Conservation (phyloP, 2,797 vertebrate genomes). For the Pantherophis vulpinus region DNA sequence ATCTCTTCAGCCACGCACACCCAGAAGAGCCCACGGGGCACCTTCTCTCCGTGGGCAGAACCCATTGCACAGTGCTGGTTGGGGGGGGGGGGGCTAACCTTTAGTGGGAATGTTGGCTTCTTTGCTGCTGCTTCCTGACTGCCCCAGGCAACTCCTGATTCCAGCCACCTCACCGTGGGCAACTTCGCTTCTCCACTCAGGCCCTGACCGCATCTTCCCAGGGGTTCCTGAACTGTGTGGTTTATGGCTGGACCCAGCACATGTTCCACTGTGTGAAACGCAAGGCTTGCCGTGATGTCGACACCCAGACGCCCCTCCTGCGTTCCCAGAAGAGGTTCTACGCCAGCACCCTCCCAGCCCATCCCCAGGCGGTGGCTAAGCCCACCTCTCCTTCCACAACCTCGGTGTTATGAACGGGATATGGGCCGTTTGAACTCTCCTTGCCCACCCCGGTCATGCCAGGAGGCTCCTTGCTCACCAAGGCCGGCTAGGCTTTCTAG, state of each 20-base stretch:
- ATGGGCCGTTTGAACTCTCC: neutral
- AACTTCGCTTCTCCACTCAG: conserved; percentile 61
- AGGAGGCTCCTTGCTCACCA: neutral
- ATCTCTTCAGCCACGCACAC: neutral
- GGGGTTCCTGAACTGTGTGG: conserved; percentile 84
- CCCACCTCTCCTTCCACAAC: conserved; percentile 45
- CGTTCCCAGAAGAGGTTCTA: conserved; percentile 83
- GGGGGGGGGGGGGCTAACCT: neutral
- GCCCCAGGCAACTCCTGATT: too few species aligned
- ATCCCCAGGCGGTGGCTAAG: neutral
- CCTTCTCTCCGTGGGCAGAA: neutral
- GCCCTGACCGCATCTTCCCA: conserved; percentile 86
- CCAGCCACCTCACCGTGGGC: rapidly evolving
- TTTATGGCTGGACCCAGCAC: conserved; percentile 83
- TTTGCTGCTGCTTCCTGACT: neutral
- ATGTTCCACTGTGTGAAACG: conserved; percentile 69
- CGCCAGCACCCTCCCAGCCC: conserved; percentile 51
- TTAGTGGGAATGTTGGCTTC: too few species aligned
- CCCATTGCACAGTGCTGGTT: neutral
- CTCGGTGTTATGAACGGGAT: conserved; percentile 62
- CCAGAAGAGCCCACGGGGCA: neutral
- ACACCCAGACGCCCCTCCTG: conserved; percentile 90
- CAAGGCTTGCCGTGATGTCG: conserved; percentile 67
- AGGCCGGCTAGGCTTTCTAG: too few species aligned
- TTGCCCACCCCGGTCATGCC: too few species aligned